Evolutionary conservation across 2,113 vertebrate species (phyloP).

Genomic region (Nycticebus coucang): DNA sequence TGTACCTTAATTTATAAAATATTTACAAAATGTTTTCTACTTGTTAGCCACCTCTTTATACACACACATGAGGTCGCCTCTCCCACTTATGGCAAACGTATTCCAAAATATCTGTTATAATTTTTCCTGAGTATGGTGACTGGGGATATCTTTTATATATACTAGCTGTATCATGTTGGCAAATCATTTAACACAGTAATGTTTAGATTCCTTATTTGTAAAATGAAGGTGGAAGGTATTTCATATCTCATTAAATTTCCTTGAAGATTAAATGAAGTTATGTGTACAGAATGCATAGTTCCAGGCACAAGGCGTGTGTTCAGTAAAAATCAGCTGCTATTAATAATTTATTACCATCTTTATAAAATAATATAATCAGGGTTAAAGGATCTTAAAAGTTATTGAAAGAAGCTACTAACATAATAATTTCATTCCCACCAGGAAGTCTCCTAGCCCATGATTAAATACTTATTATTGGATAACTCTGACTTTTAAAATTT

Average conservation of each 20-base stretch:
- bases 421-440: background rate
- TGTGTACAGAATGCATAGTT: background rate
- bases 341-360: background rate
- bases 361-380: background rate
- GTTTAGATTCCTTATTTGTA: background rate
- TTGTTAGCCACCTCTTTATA: no score
- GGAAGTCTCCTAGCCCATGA: background rate
- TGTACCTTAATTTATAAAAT: no score
- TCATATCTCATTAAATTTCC: background rate
- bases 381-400: background rate
- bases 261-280: background rate
- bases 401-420: background rate
- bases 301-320: background rate
- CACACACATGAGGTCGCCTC: no score
- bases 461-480: background rate
- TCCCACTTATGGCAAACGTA: no score
- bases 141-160: no score
- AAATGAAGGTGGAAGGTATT: background rate
- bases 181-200: background rate
- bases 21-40: no score
- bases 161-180: background rate
- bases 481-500: background rate
- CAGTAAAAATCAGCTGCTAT: background rate
- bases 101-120: no score
- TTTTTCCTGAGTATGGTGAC: no score